These are phyloP conservation scores for Drosophila atripex DNA, from an alignment of 2,888 invertebrate species.

Conservation along the genomic window DNA sequence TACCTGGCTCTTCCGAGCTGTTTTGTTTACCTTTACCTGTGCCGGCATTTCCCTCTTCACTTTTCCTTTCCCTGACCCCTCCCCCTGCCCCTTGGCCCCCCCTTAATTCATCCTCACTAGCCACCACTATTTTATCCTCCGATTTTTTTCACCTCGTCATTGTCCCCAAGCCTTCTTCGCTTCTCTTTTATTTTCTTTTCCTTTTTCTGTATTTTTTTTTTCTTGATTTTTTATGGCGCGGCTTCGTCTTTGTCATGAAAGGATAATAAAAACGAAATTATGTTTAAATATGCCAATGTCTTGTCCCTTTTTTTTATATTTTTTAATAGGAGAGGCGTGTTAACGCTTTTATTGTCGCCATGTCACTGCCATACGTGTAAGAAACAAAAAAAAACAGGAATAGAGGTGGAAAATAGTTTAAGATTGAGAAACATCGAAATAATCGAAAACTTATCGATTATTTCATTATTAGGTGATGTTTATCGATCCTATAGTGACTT, in stretches of 20 bases:
- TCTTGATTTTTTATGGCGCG: constrained; percentile 39
- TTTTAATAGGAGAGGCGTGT: constrained; percentile 59
- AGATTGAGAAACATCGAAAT: no score
- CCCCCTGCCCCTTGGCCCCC: neutral
- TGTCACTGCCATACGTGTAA: constrained; percentile 56
- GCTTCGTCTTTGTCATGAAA: constrained; percentile 61
- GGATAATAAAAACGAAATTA: constrained; percentile 77
- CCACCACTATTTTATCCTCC: neutral
- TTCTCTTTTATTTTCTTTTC: constrained; percentile 16
- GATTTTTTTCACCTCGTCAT: constrained; percentile 47
- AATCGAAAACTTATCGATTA: no score
- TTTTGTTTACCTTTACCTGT: constrained; percentile 30
- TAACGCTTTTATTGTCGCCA: constrained; percentile 65
- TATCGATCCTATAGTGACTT: no score
- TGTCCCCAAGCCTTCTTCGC: constrained; percentile 50
- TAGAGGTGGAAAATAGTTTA: neutral
- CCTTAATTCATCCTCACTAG: constrained; percentile 1
- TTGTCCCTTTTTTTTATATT: constrained; percentile 1
- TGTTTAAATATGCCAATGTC: constrained; percentile 73
- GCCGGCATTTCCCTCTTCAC: constrained; percentile 40
- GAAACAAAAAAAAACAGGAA: constrained; percentile 6
- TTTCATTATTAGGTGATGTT: no score
- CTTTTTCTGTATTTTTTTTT: neutral
- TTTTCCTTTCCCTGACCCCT: constrained; percentile 2
- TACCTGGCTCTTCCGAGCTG: constrained; percentile 37